These are phyloP conservation scores for Rugalucina vietnamica DNA, from an alignment of 2,888 invertebrate genomes.

Conservation along the genomic window DNA sequence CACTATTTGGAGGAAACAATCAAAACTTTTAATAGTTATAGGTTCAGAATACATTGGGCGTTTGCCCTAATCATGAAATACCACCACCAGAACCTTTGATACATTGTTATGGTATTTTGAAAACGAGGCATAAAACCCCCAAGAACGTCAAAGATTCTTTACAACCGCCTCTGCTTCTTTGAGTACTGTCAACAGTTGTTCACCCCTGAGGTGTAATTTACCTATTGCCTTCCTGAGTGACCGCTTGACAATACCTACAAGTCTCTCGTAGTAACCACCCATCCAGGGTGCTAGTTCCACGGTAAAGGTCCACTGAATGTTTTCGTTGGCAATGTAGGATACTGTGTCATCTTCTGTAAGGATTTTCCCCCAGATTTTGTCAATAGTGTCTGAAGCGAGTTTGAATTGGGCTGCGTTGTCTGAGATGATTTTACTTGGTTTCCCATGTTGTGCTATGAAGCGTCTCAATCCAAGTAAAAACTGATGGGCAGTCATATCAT, in stretches of 20 bases:
- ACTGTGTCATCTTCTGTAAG: conserved; percentile 15
- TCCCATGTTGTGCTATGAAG: background rate
- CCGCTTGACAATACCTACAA: conserved; percentile 42
- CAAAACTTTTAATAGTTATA: too few species aligned
- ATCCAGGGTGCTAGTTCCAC: conserved; percentile 49
- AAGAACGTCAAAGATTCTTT: too few species aligned
- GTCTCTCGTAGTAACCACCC: conserved; percentile 48
- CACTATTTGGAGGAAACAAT: too few species aligned
- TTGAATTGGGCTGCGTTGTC: conserved; percentile 26
- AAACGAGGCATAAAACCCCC: too few species aligned
- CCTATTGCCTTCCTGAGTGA: conserved; percentile 41
- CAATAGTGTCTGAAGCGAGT: background rate
- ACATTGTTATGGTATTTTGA: too few species aligned
- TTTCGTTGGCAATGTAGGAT: conserved; percentile 23
- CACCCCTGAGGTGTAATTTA: conserved; percentile 11
- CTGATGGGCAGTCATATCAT: background rate
- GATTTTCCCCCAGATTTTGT: conserved; percentile 7
- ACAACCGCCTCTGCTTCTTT: conserved; percentile 54
- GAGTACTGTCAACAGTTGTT: conserved; percentile 33
- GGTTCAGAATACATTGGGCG: too few species aligned
- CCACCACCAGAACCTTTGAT: too few species aligned
- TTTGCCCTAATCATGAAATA: too few species aligned
- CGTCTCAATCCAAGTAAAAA: background rate
- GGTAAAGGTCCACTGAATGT: conserved; percentile 33
- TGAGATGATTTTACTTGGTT: too few species aligned